Evolutionary conservation across 2,113 vertebrate species (phyloP), one percentile per base, ranked within the genome.

Genomic region (Platysternon megacephalum): DNA sequence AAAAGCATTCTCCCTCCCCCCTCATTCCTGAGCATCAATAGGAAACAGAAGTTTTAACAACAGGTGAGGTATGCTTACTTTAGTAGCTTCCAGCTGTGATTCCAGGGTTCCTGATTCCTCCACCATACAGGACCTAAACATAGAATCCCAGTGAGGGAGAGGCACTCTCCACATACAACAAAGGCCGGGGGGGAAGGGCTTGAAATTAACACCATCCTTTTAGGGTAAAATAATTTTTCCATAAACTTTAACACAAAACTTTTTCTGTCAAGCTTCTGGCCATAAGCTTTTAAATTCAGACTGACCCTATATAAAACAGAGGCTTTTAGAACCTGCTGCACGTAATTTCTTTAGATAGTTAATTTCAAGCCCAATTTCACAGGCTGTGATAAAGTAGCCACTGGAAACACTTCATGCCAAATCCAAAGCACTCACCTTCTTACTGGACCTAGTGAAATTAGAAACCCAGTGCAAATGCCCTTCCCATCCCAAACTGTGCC

Each of bases 81-180:
- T 99, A 24, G 99, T 99, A 51, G 99, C 99, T 98, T 99, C 99
- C 76, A 99, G 97, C 97, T 99, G 99, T 0, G 99, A 99, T 91
- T 99, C 99, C 51, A 99, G 98, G 0, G 99, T 99, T 94, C 99
- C 99, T 0, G 99, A 99, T 80, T 99, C 99, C 93, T 99, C 99
- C 94, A 99, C 99, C 99, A 99, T 99, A 91, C 99, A 99, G 5
- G 99, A 99, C 98, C 99, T 99, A 97, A 76, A 98, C 94, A 98
- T 44, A 98, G 61, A 98, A 29, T 21, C 24, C 35, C 46, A 92
- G 95, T 98, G 86, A 98, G 98, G 79, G 4, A 24, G 29, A 0
- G 84, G 80, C 49, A 80, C 86, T 90, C 19, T 19, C 1, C 88
- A 86, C 49, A 3, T 49, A 17, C 49, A 58, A 44, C 39, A 85